These are phyloP conservation scores for Diprion similis DNA, from an alignment of 1,140 invertebrate genomes.

Conservation along the genomic window DNA sequence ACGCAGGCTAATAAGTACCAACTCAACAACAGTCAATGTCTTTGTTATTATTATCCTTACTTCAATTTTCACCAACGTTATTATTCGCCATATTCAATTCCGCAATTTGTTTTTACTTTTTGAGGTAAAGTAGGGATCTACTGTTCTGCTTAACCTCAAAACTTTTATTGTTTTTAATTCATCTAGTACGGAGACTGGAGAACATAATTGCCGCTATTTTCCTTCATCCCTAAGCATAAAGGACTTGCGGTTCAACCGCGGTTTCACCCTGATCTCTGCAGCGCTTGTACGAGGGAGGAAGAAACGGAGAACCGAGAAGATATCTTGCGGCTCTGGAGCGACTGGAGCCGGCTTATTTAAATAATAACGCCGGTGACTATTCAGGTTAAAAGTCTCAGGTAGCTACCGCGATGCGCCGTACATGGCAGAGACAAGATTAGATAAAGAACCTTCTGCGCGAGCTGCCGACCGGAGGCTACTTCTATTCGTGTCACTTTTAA, in stretches of 20 bases:
- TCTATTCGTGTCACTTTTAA: slow-evolving; percentile 44
- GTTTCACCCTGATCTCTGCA: slow-evolving; percentile 11
- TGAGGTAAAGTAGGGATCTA: too few relatives aligned
- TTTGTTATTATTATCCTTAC: not conserved
- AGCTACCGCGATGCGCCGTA: slow-evolving; percentile 36
- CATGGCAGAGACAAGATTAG: slow-evolving; percentile 47
- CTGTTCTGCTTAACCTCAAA: too few relatives aligned
- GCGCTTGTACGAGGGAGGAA: not conserved
- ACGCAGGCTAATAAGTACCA: slow-evolving; percentile 4
- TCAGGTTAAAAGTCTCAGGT: slow-evolving; percentile 33
- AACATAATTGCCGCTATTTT: too few relatives aligned
- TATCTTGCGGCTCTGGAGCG: not conserved
- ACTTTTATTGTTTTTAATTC: too few relatives aligned
- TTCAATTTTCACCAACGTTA: too few relatives aligned
- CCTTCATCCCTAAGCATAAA: too few relatives aligned
- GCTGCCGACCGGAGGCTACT: slow-evolving; percentile 22
- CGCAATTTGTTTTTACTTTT: too few relatives aligned
- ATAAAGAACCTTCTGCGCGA: slow-evolving; percentile 32
- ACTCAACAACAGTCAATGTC: not conserved
- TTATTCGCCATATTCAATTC: too few relatives aligned
- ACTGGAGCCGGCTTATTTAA: slow-evolving; percentile 34
- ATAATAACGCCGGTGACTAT: slow-evolving; percentile 44
- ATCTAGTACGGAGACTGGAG: too few relatives aligned
- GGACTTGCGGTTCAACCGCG: too few relatives aligned
- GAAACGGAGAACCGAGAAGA: not conserved